Evolutionary conservation across 1,140 invertebrate genomes (phyloP).

Genomic region (Aradophagus sp.): DNA sequence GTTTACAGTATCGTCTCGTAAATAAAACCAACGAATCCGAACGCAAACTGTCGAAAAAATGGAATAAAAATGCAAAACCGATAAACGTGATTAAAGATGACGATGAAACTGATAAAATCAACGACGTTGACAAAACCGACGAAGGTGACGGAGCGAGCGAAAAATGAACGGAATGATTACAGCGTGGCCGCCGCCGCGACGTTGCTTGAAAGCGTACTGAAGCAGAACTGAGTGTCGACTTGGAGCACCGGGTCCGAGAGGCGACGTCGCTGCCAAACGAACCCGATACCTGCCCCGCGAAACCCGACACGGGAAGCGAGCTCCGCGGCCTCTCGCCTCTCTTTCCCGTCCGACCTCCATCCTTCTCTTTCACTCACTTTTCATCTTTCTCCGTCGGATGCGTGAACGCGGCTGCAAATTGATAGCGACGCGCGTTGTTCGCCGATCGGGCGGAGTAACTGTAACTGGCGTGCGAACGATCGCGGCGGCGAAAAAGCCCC

Average conservation of each 20-base stretch:
- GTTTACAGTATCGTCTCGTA: too few relatives aligned
- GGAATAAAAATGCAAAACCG: too few relatives aligned
- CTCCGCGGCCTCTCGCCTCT: too few relatives aligned
- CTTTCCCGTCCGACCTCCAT: too few relatives aligned
- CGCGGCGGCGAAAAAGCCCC: neutral
- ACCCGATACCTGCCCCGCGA: conserved; percentile 47
- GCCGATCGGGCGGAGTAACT: conserved; percentile 27
- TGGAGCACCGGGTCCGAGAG: conserved; percentile 40
- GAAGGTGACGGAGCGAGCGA: conserved; percentile 20
- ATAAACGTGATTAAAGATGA: too few relatives aligned
- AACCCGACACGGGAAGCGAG: conserved; percentile 31
- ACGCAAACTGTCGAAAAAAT: too few relatives aligned
- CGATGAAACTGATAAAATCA: too few relatives aligned
- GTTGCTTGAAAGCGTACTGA: conserved; percentile 67
- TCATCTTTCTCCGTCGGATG: too few relatives aligned
- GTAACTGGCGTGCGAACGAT: conserved; percentile 45
- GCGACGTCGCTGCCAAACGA: conserved; percentile 19
- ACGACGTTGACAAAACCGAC: conserved; percentile 16
- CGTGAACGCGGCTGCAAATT: conserved; percentile 31
- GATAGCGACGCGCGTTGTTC: conserved; percentile 21
- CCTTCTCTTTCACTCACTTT: conserved; percentile 11
- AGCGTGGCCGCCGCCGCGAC: conserved; percentile 51
- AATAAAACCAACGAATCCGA: too few relatives aligned
- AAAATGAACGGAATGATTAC: conserved; percentile 17
- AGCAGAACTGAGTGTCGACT: conserved; percentile 66